These are phyloP conservation scores for Oryzias melastigma DNA, from an alignment of 2,113 vertebrate species.

Conservation along the genomic window DNA sequence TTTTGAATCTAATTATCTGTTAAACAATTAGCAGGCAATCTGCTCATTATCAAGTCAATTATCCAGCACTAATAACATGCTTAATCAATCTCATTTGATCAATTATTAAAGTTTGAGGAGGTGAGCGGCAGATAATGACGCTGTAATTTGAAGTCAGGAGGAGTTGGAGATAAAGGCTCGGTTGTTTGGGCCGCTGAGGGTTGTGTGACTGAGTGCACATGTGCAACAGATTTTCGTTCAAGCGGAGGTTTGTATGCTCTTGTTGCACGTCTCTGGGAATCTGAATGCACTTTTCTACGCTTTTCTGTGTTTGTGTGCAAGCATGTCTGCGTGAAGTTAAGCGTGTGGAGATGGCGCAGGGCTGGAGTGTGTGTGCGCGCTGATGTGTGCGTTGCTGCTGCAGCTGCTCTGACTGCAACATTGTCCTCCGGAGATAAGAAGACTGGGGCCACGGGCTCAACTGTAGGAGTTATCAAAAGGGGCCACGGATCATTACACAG, in stretches of 20 bases:
- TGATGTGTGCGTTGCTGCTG: slow-evolving; percentile 40
- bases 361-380: slow-evolving; percentile 41
- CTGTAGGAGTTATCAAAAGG: slow-evolving; percentile 68
- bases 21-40: slow-evolving; percentile 69
- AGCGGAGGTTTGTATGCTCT: background rate
- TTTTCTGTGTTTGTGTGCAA: slow-evolving; percentile 12
- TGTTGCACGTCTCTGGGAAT: background rate
- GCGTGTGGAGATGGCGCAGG: slow-evolving; percentile 38
- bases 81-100: slow-evolving; percentile 74
- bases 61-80: slow-evolving; percentile 68
- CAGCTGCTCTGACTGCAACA: slow-evolving; percentile 60
- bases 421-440: slow-evolving; percentile 71
- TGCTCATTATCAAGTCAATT: slow-evolving; percentile 72
- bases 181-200: slow-evolving; percentile 53
- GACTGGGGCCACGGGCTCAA: slow-evolving; percentile 42
- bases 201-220: background rate
- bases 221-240: slow-evolving; percentile 6
- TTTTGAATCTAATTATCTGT: slow-evolving; percentile 60
- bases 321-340: slow-evolving; percentile 39
- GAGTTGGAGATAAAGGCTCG: slow-evolving; percentile 61
- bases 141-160: slow-evolving; percentile 54
- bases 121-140: slow-evolving; percentile 53
- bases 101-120: slow-evolving; percentile 71
- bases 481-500: slow-evolving; percentile 67
- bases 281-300: background rate